Percentiles rank a stretch among this genome's conserved stretches.
Conservation (phyloP, 2,797 vertebrate species). For the Orestias chungarensis region DNA sequence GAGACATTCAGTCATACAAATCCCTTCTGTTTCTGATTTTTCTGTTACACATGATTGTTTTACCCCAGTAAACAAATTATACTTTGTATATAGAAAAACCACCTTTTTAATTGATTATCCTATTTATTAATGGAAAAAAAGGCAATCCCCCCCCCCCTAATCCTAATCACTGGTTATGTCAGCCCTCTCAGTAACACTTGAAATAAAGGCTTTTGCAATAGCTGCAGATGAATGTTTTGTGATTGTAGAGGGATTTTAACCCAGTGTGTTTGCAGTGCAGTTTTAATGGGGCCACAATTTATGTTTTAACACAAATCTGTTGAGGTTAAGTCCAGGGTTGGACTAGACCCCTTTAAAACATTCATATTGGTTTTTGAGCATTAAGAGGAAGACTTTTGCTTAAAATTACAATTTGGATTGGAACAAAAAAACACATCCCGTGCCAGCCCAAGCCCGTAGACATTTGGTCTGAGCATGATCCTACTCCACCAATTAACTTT, state of each 20-base stretch:
- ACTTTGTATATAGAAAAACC: not conserved
- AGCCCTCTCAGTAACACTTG: not conserved
- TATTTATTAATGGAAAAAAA: not conserved
- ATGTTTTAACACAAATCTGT: not conserved
- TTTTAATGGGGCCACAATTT: not conserved
- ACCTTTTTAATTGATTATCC: not conserved
- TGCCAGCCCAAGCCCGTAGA: no score
- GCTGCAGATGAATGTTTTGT: not conserved
- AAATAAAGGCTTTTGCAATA: not conserved
- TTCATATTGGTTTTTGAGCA: no score
- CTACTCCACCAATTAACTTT: no score
- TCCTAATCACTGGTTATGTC: not conserved
- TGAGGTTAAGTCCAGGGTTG: not conserved
- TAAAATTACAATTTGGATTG: no score
- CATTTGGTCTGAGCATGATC: no score
- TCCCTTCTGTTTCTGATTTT: not conserved
- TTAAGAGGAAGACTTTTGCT: no score
- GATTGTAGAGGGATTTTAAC: not conserved
- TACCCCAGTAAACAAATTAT: not conserved
- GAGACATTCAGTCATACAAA: not conserved
- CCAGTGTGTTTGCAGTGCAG: not conserved
- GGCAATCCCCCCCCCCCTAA: not conserved
- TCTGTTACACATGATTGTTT: not conserved
- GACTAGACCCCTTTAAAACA: no score
- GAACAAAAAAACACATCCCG: no score